phyloP scores from a whole-genome alignment of 2,888 invertebrate species.

The Criorhina ranunculi region DNA sequence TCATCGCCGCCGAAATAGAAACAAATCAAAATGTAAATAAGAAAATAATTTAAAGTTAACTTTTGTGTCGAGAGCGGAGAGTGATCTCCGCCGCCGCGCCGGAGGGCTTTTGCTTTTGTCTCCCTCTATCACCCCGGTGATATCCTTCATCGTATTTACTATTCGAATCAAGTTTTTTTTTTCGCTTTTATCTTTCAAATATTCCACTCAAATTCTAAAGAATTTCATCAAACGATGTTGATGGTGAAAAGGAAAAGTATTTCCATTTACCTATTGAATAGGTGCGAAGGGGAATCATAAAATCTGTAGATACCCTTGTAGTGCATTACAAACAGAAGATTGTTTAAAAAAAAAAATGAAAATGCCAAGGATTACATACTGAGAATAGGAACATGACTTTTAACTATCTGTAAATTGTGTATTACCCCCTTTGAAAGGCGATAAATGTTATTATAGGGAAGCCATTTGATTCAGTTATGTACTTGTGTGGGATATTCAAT shows the following conservation, averaged over 20 bases:
- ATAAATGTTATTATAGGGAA: conserved; percentile 2
- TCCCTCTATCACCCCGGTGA: background rate
- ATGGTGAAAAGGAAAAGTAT: conserved; percentile 11
- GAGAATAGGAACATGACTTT: background rate
- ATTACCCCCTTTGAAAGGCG: background rate
- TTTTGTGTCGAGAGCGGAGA: conserved; percentile 13
- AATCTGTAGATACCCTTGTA: conserved; percentile 43
- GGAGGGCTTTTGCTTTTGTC: background rate
- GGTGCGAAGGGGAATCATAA: conserved; percentile 21
- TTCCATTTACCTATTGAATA: conserved; percentile 34
- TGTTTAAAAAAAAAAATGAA: background rate
- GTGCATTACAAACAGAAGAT: conserved; percentile 21
- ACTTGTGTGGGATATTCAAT: background rate
- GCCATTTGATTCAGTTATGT: background rate
- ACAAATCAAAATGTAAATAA: conserved; percentile 72
- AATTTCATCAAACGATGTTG: conserved; percentile 27
- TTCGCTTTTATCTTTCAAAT: conserved; percentile 12
- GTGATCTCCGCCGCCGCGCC: conserved; percentile 15
- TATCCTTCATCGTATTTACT: background rate
- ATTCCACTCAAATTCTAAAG: conserved; percentile 28
- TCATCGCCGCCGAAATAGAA: conserved; percentile 51
- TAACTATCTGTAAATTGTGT: conserved; percentile 17
- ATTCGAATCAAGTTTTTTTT: conserved; percentile 30
- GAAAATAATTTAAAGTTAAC: conserved; percentile 63
- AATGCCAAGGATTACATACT: background rate